Evolutionary conservation across 1,140 invertebrate species (phyloP).

Genomic region (Neocloeon triangulifer): DNA sequence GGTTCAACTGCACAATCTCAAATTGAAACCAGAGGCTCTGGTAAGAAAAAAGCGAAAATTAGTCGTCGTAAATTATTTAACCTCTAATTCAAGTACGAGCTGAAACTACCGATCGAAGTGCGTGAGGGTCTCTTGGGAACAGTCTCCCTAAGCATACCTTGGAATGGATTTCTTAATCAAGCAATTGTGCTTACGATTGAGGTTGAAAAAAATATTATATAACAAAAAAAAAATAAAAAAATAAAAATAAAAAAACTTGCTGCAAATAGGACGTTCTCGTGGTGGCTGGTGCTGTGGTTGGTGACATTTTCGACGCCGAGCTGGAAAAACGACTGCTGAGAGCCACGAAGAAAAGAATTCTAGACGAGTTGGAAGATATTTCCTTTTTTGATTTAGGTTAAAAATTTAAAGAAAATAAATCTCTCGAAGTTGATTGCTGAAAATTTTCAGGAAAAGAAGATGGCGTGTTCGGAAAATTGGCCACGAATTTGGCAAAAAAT

Average conservation of each 20-base stretch:
- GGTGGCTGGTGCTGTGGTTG: constrained; percentile 44
- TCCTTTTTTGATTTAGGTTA: constrained; percentile 19
- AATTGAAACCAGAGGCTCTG: constrained; percentile 56
- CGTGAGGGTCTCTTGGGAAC: constrained; percentile 54
- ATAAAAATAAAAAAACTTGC: too few relatives aligned
- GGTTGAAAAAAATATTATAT: constrained; percentile 18
- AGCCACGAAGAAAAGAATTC: constrained; percentile 41
- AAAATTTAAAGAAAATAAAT: too few relatives aligned
- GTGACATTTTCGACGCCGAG: constrained; percentile 45
- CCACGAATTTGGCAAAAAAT: constrained; percentile 54
- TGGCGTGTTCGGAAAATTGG: constrained; percentile 18
- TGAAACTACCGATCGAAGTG: constrained; percentile 58
- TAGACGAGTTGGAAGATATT: constrained; percentile 25
- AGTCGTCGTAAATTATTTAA: neutral
- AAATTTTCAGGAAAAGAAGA: too few relatives aligned
- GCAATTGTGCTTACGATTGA: constrained; percentile 43
- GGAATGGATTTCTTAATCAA: constrained; percentile 45
- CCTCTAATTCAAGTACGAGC: constrained; percentile 38
- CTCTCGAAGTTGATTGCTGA: too few relatives aligned
- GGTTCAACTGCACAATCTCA: constrained; percentile 49
- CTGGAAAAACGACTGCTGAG: constrained; percentile 43
- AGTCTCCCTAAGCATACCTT: constrained; percentile 52
- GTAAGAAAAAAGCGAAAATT: constrained; percentile 22
- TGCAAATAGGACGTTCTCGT: constrained; percentile 43
- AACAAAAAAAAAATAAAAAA: too few relatives aligned